phyloP scores from a whole-genome alignment of 2,888 invertebrate genomes.

The Hydrotaea diabolus region DNA sequence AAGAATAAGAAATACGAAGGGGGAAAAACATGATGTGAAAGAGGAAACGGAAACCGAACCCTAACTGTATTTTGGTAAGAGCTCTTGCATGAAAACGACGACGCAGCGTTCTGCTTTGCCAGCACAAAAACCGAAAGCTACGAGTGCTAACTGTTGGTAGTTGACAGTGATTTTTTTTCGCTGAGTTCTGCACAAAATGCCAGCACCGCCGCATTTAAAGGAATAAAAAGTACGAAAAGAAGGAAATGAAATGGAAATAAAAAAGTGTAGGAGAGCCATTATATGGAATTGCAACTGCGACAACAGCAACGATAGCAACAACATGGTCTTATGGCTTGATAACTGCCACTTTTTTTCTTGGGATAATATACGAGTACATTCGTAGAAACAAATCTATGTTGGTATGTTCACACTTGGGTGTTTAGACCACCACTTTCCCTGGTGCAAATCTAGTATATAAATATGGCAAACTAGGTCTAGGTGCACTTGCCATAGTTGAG shows the following conservation, averaged over 20 bases:
- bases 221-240: conserved; percentile 6
- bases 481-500: conserved; percentile 56
- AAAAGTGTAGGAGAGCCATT: conserved; percentile 54
- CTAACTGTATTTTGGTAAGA: conserved; percentile 54
- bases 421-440: too few species aligned
- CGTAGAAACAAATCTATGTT: not conserved
- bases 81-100: conserved; percentile 62
- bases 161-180: conserved; percentile 42
- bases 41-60: conserved; percentile 66
- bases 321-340: conserved; percentile 49
- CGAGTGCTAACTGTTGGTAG: conserved; percentile 50
- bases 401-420: too few species aligned
- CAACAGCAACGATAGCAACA: conserved; percentile 22
- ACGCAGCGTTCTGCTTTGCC: conserved; percentile 48
- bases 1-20: conserved; percentile 2
- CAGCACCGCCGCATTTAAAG: conserved; percentile 16
- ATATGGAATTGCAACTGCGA: conserved; percentile 57
- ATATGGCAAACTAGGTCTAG: conserved; percentile 53
- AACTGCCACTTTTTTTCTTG: conserved; percentile 39
- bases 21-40: conserved; percentile 17
- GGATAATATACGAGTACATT: not conserved
- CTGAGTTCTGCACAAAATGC: conserved; percentile 23
- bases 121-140: conserved; percentile 51
- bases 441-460: not conserved
- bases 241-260: conserved; percentile 25